These are phyloP conservation scores for Panthera tigris DNA, from an alignment of 2,113 vertebrate species.

Conservation along the genomic window DNA sequence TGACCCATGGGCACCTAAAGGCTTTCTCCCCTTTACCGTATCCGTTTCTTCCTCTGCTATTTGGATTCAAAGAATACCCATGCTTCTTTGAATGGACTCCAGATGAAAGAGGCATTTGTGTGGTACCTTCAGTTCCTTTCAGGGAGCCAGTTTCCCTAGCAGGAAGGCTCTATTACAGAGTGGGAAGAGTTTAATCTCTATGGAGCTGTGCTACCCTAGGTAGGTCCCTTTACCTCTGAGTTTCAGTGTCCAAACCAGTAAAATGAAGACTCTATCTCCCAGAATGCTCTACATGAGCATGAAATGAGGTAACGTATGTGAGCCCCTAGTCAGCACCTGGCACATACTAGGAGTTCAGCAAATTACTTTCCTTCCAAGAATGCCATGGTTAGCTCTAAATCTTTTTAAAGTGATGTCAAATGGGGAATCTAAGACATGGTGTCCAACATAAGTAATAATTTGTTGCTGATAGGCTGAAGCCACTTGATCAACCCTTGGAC, in stretches of 20 bases:
- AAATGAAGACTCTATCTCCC: not conserved
- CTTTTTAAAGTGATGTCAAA: not conserved
- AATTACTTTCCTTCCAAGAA: conserved; percentile 33
- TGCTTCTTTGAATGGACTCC: not conserved
- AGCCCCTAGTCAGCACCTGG: not conserved
- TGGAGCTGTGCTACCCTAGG: not conserved
- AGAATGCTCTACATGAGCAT: not conserved
- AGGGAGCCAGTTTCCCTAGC: not conserved
- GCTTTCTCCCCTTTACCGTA: not conserved
- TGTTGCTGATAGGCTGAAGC: not conserved
- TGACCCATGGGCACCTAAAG: fast-evolving
- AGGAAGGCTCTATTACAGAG: not conserved
- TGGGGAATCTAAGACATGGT: not conserved
- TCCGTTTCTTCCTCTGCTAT: not conserved
- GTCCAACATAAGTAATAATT: not conserved
- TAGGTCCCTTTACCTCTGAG: not conserved
- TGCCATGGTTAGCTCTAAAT: not conserved
- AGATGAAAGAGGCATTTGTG: not conserved
- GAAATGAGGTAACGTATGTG: not conserved
- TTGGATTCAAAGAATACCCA: not conserved
- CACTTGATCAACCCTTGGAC: not conserved
- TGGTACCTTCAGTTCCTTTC: not conserved
- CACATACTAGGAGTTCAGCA: not conserved
- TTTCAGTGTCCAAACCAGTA: not conserved
- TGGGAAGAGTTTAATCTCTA: not conserved